These are phyloP conservation scores for Thamnaconus septentrionalis DNA, from an alignment of 2,113 vertebrate genomes.

Conservation along the genomic window DNA sequence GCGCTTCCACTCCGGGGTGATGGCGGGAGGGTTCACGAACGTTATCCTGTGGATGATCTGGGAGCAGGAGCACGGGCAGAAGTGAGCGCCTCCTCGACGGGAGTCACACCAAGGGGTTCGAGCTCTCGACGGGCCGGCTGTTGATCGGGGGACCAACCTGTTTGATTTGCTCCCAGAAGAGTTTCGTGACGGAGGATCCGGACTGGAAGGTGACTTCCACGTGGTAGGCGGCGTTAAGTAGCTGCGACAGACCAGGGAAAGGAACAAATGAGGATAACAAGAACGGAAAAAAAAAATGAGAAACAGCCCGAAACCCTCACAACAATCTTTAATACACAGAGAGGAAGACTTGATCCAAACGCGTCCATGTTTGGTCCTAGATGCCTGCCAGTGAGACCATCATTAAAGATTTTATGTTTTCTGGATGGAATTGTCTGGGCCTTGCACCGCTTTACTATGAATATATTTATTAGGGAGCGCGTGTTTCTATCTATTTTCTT, in stretches of 20 bases:
- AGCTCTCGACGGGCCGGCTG: not conserved
- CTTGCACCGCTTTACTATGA: too few species aligned
- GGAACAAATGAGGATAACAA: too few species aligned
- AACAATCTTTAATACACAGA: too few species aligned
- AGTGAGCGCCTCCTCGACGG: not conserved
- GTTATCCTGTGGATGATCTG: slow-evolving; percentile 95
- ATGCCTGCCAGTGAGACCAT: too few species aligned
- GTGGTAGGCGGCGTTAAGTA: slow-evolving; percentile 96
- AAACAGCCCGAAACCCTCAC: not conserved
- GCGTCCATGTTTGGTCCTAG: too few species aligned
- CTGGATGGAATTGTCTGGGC: too few species aligned
- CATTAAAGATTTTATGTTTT: too few species aligned
- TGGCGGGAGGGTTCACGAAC: slow-evolving; percentile 91
- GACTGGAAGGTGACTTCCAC: slow-evolving; percentile 98
- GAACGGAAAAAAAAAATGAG: not conserved
- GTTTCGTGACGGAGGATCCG: slow-evolving; percentile 90
- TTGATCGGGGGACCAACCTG: slow-evolving; percentile 76
- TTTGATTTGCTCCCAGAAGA: slow-evolving; percentile 98
- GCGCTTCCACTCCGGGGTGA: slow-evolving; percentile 93
- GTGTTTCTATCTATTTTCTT: too few species aligned
- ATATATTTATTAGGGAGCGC: too few species aligned
- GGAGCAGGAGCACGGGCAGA: not conserved
- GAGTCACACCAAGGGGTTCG: not conserved
- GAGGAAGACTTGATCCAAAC: too few species aligned
- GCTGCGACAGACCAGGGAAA: slow-evolving; percentile 72